Base-by-base conservation (phyloP, 2,113 vertebrate genomes). In the Camelus bactrianus region DNA sequence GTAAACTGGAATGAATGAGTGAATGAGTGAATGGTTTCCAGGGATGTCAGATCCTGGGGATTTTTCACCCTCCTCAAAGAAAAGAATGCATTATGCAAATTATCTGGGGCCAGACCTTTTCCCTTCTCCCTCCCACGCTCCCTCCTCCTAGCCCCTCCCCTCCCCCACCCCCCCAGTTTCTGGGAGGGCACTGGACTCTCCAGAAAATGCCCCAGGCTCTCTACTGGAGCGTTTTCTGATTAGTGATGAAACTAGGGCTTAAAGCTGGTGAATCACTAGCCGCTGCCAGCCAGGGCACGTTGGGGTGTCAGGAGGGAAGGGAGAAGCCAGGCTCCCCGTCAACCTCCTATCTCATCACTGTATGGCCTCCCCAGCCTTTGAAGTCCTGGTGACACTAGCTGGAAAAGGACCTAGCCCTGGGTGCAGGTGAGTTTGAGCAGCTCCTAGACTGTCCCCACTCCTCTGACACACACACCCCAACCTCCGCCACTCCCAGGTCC, bases 201-300 rank as follows among this genome's bases (percentile, higher is more conserved):
- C 94, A 96, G 96, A 97, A 97, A 97, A 89, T 5, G 95, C 97
- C 96, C 84, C 13, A 0, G 95, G 97, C 97, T 67, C 95, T 91
- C 85, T 12, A 52, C 85, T 73, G 73, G 75, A 75, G 17, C 0
- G 20, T 28, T 96, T 95, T 95, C 96, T 93, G 92, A 92, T 95
- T 86, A 56, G 83, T 93, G 79, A 70, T 89, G 97, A 97, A 97
- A 97, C 97, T 58, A 46, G 87, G 75, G 83, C 89, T 98, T 91
- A 95, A 75, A 79, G 28, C 64, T 16, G 54, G 85, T 98, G 96
- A 97, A 96, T 97, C 96, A 95, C 83, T 6, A 6, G 28, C 64
- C n/a, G 38, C 50, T 1, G 0, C 86, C 86, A 75, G 96, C 97
- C 80, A 42, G 77, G 93, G 73, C 67, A 22, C 11, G 89, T 75